Evolutionary conservation across 2,113 vertebrate genomes (phyloP).

Genomic region (Kryptolebias marmoratus): DNA sequence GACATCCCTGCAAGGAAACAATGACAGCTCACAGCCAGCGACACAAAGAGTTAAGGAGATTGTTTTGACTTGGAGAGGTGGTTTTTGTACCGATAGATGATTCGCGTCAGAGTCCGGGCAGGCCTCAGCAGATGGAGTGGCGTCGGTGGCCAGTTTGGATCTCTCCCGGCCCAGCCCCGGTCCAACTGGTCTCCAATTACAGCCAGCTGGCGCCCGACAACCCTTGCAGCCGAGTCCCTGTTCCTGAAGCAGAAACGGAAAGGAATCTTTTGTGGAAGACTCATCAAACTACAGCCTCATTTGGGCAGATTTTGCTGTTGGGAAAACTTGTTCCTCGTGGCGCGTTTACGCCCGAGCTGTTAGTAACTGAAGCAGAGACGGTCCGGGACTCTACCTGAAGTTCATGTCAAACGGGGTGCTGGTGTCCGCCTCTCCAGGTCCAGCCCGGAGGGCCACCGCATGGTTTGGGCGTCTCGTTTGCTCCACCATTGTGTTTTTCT

Average conservation of each 20-base stretch:
- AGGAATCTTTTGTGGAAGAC: not conserved
- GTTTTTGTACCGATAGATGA: slow-evolving; percentile 59
- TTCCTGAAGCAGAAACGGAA: slow-evolving; percentile 29
- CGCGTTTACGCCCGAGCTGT: slow-evolving; percentile 4
- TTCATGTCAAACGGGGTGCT: slow-evolving; percentile 41
- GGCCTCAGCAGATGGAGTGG: slow-evolving; percentile 54
- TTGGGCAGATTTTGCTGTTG: slow-evolving; percentile 8
- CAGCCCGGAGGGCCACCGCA: slow-evolving; percentile 73
- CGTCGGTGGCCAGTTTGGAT: slow-evolving; percentile 30
- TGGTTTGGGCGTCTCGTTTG: slow-evolving; percentile 59
- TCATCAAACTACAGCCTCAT: not conserved
- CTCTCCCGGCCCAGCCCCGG: slow-evolving; percentile 49
- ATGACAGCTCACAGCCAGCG: not conserved
- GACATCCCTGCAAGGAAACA: slow-evolving; percentile 55
- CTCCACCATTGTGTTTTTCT: slow-evolving; percentile 78
- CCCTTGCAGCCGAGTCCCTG: slow-evolving; percentile 65
- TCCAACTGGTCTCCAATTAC: slow-evolving; percentile 87
- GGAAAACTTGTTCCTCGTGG: not conserved
- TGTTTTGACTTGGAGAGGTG: not conserved
- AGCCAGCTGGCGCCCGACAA: slow-evolving; percentile 85
- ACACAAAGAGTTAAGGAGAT: not conserved
- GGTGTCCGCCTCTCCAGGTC: slow-evolving; percentile 70
- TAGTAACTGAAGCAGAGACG: not conserved
- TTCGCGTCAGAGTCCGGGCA: slow-evolving; percentile 58
- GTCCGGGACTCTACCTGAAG: slow-evolving; percentile 51